These are phyloP conservation scores for Girardinichthys multiradiatus DNA, from an alignment of 2,113 vertebrate species.

Conservation along the genomic window DNA sequence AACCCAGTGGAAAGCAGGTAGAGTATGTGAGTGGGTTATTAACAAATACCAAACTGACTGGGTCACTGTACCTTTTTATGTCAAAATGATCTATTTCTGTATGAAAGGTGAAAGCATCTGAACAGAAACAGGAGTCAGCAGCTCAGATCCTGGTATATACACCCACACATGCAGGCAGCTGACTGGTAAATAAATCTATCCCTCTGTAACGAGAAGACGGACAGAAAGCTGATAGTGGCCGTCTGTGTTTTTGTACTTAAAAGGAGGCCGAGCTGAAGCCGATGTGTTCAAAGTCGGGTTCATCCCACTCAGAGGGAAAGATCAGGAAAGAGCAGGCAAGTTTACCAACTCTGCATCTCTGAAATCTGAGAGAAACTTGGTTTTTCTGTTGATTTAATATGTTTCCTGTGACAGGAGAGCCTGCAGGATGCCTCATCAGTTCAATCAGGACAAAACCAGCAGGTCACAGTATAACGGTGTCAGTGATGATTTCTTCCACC, in stretches of 20 bases:
- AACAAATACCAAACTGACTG: background rate
- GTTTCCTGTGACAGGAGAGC: conserved; percentile 31
- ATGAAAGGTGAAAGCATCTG: conserved; percentile 6
- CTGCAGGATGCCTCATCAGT: background rate
- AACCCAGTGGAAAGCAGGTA: conserved; percentile 26
- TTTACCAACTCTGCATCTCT: background rate
- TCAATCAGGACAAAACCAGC: conserved; percentile 24
- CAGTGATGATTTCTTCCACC: background rate
- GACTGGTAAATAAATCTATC: background rate
- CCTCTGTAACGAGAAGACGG: background rate
- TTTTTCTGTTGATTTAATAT: conserved; percentile 7
- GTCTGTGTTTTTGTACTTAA: background rate
- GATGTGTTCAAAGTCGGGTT: conserved; percentile 13
- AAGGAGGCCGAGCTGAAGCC: conserved; percentile 49
- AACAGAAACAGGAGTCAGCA: conserved; percentile 30
- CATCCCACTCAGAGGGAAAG: conserved; percentile 30
- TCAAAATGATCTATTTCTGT: background rate
- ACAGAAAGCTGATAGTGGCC: background rate
- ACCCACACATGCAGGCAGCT: conserved; percentile 2
- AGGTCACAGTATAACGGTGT: background rate
- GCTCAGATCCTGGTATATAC: conserved; percentile 49
- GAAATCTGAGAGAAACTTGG: no score
- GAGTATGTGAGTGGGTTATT: conserved; percentile 10
- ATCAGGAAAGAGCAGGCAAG: conserved; percentile 30
- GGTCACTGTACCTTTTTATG: background rate